Base-by-base conservation (phyloP, 2,113 vertebrate species). In the Oreochromis spilurus region DNA sequence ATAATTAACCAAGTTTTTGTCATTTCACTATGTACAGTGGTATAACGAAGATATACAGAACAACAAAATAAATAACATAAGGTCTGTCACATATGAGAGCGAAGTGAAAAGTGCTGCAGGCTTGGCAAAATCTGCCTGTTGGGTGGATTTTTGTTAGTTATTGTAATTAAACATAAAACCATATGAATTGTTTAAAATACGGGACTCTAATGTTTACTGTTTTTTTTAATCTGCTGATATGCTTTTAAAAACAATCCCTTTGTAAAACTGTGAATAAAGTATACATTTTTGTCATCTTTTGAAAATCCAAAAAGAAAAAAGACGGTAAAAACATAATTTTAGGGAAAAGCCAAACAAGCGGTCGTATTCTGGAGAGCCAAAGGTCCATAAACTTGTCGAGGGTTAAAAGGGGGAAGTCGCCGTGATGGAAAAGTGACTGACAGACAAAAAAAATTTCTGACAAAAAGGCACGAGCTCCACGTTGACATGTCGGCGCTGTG, bases 401-500 rank as follows among this genome's bases (percentile, higher is more conserved):
- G 48, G 78, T 86, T 17, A 89, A 84, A 43, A 88, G 19, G 29
- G 55, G 54, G 79, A 54, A 12, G 70, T 80, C 19, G 31, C 53
- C 14, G 1, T 67, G 34, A 88, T 82, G 81, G 62, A 89, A 48
- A 90, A 88, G 45, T 70, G 75, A 93, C 82, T 67, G 80, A 93
- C 89, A 93, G 52, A 89, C 58, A 78, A 85, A 77, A 54, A 54
- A 31, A 53, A 29, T 3, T 85, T 82, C 40, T 31, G 53, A 84
- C 82, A 1, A 80, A 79, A 78, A 86, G 3, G 12, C 50, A 87
- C 54, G 43, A 72, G 53, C 36, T 84, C 90, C 94, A 95, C 13
- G 75, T 84, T 93, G 91, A 96, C 91, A 62, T 95, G 91, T 82
- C 92, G 77, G 81, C 54, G 95, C 95, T 94, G 96, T 94, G 88